Evolutionary conservation across 2,113 vertebrate genomes (phyloP), one percentile per base, ranked within the genome.

Genomic region (Corydoras sp.): DNA sequence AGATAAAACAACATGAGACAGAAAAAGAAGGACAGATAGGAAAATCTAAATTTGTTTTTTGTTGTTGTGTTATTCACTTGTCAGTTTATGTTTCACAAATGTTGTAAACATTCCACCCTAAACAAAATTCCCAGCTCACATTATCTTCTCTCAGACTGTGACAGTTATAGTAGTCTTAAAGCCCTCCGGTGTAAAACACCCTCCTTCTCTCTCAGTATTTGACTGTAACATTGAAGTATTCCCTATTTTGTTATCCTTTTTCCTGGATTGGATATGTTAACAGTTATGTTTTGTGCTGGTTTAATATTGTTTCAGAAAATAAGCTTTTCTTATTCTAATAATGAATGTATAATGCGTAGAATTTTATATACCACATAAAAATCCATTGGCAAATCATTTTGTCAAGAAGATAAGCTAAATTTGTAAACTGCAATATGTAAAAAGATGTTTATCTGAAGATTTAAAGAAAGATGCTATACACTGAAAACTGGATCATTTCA

Each of bases 401-500:
- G 88, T 90, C 87, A 83, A 88, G 88, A 88, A 89, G 87, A 90
- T 89, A 89, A 87, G 90, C 88, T 91, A 90, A 80, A 90, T 91
- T 91, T 91, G 87, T 89, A 89, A 90, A 87, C 85, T 89, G 89
- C 90, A 88, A 86, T 81, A 86, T 90, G 88, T 90, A 89, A 86
- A 87, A 81, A 79, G 83, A 85, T 86, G 83, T 82, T 83, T 87
- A 88, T 87, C 76, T 83, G 84, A 83, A 83, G 82, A 83, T 86
- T 90, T 58, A 82, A 87, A 83, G 81, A 68, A 80, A 85, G 82
- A 81, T 79, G 87, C 81, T 88, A 85, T 88, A 87, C 86, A 89
- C 83, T 87, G 86, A 89, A 88, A 88, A 87, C 86, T 84, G 84
- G 76, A 87, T 84, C 83, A 88, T 89, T 86, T 90, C 85, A 88